Evolutionary conservation across 2,113 vertebrate genomes (phyloP).

Genomic region (Leuciscus idus): DNA sequence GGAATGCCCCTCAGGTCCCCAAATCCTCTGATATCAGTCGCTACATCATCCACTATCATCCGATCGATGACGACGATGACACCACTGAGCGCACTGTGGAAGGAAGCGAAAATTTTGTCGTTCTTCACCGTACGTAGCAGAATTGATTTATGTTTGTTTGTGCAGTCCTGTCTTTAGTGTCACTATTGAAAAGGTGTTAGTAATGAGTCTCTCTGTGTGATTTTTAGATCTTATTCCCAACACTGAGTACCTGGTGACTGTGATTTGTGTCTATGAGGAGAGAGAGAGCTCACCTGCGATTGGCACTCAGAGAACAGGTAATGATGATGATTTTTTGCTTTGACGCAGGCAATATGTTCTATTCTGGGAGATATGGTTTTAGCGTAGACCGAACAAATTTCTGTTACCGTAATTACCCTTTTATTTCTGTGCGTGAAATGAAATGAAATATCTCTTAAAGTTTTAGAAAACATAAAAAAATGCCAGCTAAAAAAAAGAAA

Average conservation of each 20-base stretch:
- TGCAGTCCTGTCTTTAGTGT: background rate
- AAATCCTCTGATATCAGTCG: constrained; percentile 78
- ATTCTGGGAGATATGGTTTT: background rate
- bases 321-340: too few relatives aligned
- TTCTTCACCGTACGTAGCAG: constrained; percentile 83
- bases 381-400: too few relatives aligned
- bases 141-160: background rate
- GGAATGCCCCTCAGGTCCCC: constrained; percentile 82
- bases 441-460: too few relatives aligned
- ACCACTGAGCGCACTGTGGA: constrained; percentile 82
- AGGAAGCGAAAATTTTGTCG: constrained; percentile 75
- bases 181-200: background rate
- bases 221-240: constrained; percentile 87
- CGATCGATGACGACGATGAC: constrained; percentile 88
- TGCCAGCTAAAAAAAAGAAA: too few relatives aligned
- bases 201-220: background rate
- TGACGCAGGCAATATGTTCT: background rate
- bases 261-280: constrained; percentile 89
- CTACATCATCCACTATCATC: constrained; percentile 87
- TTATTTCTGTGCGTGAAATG: too few relatives aligned
- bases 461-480: too few relatives aligned
- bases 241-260: constrained; percentile 89
- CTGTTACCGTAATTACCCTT: too few relatives aligned
- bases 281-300: constrained; percentile 84
- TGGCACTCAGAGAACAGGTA: constrained; percentile 85